These are phyloP conservation scores for Calliopum simillimum DNA, from an alignment of 2,888 invertebrate species.

Conservation along the genomic window DNA sequence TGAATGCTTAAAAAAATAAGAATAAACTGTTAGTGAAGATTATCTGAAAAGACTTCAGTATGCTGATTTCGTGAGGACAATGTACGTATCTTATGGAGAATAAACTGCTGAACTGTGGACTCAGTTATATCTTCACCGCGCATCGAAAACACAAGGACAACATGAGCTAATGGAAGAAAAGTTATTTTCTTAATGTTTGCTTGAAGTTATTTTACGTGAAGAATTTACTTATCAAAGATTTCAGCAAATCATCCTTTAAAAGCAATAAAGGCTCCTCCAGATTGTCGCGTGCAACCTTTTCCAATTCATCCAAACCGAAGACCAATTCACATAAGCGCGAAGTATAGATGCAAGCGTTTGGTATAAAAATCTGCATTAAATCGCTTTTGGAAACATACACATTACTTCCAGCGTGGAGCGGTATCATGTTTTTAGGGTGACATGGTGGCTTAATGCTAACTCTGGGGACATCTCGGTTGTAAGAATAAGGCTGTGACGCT, in stretches of 20 bases:
- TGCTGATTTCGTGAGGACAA: constrained; percentile 36
- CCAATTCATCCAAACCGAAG: constrained; percentile 58
- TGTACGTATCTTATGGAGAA: constrained; percentile 58
- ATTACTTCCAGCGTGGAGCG: constrained; percentile 62
- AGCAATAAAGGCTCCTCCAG: constrained; percentile 48
- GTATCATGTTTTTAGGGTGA: constrained; percentile 49
- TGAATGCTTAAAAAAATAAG: background rate
- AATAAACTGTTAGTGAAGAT: background rate
- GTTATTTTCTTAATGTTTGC: constrained; percentile 24
- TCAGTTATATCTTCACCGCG: constrained; percentile 57
- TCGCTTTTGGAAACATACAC: constrained; percentile 62
- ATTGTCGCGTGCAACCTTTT: constrained; percentile 51
- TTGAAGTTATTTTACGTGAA: background rate
- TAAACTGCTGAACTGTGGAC: constrained; percentile 54
- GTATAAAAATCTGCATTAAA: constrained; percentile 60
- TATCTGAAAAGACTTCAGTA: too few species aligned
- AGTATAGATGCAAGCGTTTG: constrained; percentile 63
- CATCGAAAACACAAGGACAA: constrained; percentile 62
- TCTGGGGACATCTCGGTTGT: constrained; percentile 25
- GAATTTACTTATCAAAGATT: constrained; percentile 63
- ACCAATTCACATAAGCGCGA: constrained; percentile 62
- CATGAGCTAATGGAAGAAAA: constrained; percentile 58
- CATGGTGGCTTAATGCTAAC: constrained; percentile 36
- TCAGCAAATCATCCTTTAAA: constrained; percentile 54
- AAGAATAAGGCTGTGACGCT: background rate